phyloP scores from a whole-genome alignment of 2,113 vertebrate species.

The Peromyscus leucopus region DNA sequence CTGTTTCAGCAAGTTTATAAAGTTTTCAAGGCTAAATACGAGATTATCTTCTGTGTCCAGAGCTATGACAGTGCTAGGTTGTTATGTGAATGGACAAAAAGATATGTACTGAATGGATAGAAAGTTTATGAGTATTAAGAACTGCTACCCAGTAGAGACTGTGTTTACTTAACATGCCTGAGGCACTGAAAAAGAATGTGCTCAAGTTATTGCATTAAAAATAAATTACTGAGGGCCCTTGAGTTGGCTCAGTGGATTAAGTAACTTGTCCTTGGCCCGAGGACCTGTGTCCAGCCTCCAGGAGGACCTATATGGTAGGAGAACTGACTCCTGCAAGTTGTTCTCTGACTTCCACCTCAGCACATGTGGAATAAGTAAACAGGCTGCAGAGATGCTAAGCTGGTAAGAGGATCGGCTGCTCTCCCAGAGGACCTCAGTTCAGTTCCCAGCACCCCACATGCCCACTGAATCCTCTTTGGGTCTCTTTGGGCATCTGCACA shows the following conservation, averaged over 20 bases:
- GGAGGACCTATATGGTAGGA: neutral
- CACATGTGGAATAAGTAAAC: neutral
- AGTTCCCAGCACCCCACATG: neutral
- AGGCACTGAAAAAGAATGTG: neutral
- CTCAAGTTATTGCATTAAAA: neutral
- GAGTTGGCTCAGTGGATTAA: neutral
- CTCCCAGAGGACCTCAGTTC: neutral
- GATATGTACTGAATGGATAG: neutral
- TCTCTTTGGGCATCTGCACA: neutral
- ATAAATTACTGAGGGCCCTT: neutral
- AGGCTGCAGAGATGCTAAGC: neutral
- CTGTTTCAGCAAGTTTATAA: neutral
- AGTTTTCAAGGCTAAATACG: neutral
- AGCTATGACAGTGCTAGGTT: neutral
- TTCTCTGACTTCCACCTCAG: neutral
- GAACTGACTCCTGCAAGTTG: neutral
- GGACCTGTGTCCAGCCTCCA: neutral
- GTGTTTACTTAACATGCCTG: neutral
- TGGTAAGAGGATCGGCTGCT: neutral
- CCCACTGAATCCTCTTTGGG: neutral
- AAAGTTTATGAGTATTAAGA: slow-evolving; percentile 45
- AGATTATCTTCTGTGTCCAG: neutral
- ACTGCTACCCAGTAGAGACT: neutral
- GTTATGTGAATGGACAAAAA: neutral
- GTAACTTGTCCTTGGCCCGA: neutral